These are phyloP conservation scores for Sebastolobus alascanus DNA, from an alignment of 2,797 vertebrate species.

Conservation along the genomic window DNA sequence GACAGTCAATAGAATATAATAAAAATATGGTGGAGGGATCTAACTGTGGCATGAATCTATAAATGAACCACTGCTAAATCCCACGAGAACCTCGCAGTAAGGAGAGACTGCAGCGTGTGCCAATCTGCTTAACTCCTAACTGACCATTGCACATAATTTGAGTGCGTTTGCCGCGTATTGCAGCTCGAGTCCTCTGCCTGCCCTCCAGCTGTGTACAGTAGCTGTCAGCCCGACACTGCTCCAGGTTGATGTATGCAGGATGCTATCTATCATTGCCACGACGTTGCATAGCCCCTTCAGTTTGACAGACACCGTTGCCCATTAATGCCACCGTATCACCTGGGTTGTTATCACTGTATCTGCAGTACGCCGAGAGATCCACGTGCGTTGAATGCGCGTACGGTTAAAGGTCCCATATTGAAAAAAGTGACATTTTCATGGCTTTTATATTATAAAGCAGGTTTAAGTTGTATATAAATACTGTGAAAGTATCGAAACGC, in stretches of 20 bases:
- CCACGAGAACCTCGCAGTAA: neutral
- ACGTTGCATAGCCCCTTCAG: constrained; percentile 67
- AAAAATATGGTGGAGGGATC: neutral
- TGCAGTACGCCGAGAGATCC: constrained; percentile 19
- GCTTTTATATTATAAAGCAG: too few species aligned
- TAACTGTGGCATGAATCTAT: neutral
- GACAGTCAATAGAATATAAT: constrained; percentile 13
- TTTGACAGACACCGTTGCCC: constrained; percentile 71
- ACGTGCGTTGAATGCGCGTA: neutral
- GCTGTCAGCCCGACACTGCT: constrained; percentile 67
- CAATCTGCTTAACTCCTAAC: constrained; percentile 38
- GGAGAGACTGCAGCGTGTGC: neutral
- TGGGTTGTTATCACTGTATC: constrained; percentile 64
- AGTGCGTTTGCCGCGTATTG: constrained; percentile 54
- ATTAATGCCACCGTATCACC: constrained; percentile 66
- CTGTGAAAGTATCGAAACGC: too few species aligned
- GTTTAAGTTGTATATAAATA: too few species aligned
- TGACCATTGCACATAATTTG: constrained; percentile 61
- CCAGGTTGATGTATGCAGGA: constrained; percentile 61
- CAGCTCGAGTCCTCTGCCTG: constrained; percentile 66
- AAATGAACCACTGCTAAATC: constrained; percentile 16
- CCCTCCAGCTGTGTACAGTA: constrained; percentile 71
- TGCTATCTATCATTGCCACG: constrained; percentile 73
- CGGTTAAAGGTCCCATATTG: neutral
- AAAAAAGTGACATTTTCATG: too few species aligned